Evolutionary conservation across 2,888 invertebrate genomes (phyloP).

Genomic region (Apantesis nais): DNA sequence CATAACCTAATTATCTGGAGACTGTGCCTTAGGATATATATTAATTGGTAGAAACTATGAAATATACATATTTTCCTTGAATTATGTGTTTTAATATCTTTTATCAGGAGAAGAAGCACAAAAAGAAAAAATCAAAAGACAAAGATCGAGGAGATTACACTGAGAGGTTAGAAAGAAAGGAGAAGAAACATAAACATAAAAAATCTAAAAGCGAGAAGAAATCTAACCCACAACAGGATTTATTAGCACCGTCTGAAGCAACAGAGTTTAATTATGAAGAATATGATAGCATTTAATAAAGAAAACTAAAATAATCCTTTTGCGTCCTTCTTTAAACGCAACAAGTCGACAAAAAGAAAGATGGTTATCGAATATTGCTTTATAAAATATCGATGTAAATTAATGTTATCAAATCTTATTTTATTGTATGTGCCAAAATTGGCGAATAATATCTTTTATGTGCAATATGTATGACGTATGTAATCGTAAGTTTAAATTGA

Average conservation of each 20-base stretch:
- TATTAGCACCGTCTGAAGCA: constrained; percentile 67
- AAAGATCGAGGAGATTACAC: constrained; percentile 81
- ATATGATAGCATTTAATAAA: constrained; percentile 73
- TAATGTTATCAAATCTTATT: constrained; percentile 5
- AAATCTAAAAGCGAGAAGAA: constrained; percentile 74
- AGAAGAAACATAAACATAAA: constrained; percentile 86
- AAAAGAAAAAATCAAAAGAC: constrained; percentile 84
- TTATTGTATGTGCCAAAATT: constrained; percentile 13
- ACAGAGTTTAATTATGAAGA: constrained; percentile 68
- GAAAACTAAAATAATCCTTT: constrained; percentile 5
- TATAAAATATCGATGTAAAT: not conserved
- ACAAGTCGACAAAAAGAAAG: not conserved
- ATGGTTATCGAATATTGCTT: not conserved
- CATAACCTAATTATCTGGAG: too few species aligned
- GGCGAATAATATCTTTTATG: constrained; percentile 12
- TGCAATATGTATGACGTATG: constrained; percentile 18
- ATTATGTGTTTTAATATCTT: not conserved
- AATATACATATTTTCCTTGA: not conserved
- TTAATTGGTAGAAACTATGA: not conserved
- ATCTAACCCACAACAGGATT: constrained; percentile 79
- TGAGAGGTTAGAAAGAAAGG: constrained; percentile 82
- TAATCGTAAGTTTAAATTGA: constrained; percentile 33
- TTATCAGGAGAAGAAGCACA: constrained; percentile 82
- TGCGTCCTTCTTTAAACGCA: not conserved
- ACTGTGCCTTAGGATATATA: not conserved